A percentile compares a stretch with the other conserved stretches of the same genome.
These are phyloP conservation scores for Falco concolor DNA, from an alignment of 2,797 vertebrate species.

Conservation along the genomic window DNA sequence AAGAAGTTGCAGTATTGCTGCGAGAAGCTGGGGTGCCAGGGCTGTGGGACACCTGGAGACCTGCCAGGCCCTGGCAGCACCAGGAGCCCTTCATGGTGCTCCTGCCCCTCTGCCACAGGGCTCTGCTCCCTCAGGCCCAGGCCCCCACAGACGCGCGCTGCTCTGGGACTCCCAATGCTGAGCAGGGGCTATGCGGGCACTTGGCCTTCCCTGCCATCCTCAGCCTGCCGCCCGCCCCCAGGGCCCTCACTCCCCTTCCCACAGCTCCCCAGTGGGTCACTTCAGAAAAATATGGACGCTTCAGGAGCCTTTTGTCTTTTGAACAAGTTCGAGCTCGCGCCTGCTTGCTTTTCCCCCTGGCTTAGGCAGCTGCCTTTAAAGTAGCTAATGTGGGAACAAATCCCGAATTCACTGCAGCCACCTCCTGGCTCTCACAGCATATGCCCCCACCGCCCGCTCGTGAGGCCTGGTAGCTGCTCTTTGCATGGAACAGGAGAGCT, in stretches of 20 bases:
- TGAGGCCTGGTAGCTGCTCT: accelerated
- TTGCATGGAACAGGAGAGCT: accelerated
- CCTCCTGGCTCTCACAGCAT: not conserved
- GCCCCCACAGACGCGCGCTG: not conserved
- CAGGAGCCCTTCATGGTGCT: not conserved
- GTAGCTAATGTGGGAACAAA: not conserved
- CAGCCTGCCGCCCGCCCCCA: accelerated
- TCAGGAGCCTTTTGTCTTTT: not conserved
- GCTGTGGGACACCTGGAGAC: not conserved
- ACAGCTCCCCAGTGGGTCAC: accelerated
- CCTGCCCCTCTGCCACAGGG: too few species aligned
- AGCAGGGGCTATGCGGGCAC: not conserved
- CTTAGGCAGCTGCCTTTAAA: not conserved
- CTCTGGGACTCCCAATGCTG: too few species aligned
- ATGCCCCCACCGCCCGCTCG: accelerated
- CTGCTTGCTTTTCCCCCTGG: not conserved
- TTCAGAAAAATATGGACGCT: not conserved
- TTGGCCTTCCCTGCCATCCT: accelerated
- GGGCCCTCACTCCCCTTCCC: accelerated
- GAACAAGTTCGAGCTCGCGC: not conserved
- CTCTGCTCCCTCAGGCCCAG: too few species aligned
- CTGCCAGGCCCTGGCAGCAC: accelerated
- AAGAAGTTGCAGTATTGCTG: not conserved
- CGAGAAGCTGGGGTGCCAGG: not conserved
- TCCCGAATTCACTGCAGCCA: accelerated